Evolutionary conservation across 2,113 vertebrate species (phyloP).

Genomic region (Sardina pilchardus): DNA sequence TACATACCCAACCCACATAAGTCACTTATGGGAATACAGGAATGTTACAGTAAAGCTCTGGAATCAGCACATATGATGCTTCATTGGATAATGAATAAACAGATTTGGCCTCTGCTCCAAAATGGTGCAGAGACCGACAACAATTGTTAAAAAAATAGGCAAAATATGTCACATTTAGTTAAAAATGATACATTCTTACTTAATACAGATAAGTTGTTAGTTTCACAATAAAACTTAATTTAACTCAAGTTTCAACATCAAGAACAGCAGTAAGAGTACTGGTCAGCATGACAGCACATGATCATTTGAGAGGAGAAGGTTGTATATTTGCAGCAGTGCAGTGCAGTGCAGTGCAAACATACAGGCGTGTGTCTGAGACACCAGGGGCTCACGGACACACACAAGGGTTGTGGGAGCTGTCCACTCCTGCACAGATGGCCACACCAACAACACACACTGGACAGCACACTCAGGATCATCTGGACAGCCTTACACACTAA

Average conservation of each 20-base stretch:
- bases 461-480: slow-evolving; percentile 30
- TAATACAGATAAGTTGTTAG: background rate
- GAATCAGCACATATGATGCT: background rate
- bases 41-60: background rate
- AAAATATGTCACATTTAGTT: too few relatives aligned
- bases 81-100: too few relatives aligned
- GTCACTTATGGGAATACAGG: background rate
- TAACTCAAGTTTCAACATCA: background rate
- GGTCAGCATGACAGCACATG: background rate
- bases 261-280: background rate
- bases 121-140: background rate
- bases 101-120: background rate
- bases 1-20: background rate
- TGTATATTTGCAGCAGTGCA: background rate
- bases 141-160: background rate
- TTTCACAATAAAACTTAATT: background rate
- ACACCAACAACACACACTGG: background rate
- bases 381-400: background rate
- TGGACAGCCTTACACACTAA: slow-evolving; percentile 27
- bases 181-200: too few relatives aligned
- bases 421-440: background rate
- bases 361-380: background rate
- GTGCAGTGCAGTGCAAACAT: background rate
- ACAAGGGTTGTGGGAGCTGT: background rate
- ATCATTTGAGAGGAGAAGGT: background rate